Base-by-base conservation (phyloP, 1,140 invertebrate genomes). In the Caerostris extrusa region DNA sequence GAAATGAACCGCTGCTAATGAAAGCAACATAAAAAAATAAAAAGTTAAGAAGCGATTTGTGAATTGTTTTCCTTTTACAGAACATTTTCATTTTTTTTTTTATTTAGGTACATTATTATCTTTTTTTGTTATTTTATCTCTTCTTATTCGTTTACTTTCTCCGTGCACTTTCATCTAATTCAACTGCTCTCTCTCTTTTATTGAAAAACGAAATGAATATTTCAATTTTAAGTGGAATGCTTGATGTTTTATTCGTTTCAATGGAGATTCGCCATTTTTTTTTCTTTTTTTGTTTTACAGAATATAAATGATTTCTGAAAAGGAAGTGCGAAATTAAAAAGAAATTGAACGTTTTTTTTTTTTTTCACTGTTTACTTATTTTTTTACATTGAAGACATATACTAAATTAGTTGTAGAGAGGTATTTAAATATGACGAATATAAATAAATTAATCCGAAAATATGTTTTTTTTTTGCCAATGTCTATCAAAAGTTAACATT, bases 191-290 rank as follows among this genome's bases (percentile, higher is more conserved):
- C 56, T 90, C 69, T 60, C 55, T 77, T 90, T 90, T 90, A 90
- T 90, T 90, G 69, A 90, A 90, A 90, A 90, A 67, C 17, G 19
- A 90, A 81, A 90, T 90, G 89, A 90, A 57, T 90, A 90, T 90
- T 90, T 81, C 69, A 81, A 77, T n/a, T 90, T 81, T 77, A 90
- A 90, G 69, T 77, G 69, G 89, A 81, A 58, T 34, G n/a, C 56
- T 60, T 77, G 55, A 58, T 77, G 56, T 77, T 90, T 90, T 90
- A 90, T 77, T 90, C 55, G 89, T 58, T 77, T 77, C 14, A 69
- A 81, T 69, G 19, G 5, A 81, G 69, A 17, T 90, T 90, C 69
- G 56, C 55, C 34, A 77, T 90, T 34, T 87, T 17, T 12, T 10
- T 87, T 34, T 87, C 61, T 87, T 87, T 19, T 61, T 64, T 34